Evolutionary conservation across 2,797 vertebrate genomes (phyloP).

Genomic region (Cuculus canorus): DNA sequence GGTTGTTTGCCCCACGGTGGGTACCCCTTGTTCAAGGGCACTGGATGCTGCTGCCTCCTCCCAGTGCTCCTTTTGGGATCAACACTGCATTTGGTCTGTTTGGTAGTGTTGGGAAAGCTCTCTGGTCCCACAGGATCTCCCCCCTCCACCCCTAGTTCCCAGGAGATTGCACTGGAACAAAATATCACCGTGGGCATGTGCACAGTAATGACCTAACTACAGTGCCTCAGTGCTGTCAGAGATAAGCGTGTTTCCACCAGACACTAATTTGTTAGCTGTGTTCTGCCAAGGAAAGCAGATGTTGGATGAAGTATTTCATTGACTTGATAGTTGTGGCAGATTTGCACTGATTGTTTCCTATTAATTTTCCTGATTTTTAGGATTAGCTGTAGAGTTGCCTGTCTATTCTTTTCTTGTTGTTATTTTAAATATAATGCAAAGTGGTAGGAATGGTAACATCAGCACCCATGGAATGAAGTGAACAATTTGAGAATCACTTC

Average conservation of each 20-base stretch:
- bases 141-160: background rate
- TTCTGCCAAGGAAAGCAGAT: slow-evolving; percentile 64
- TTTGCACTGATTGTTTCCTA: slow-evolving; percentile 54
- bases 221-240: background rate
- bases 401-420: background rate
- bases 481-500: background rate
- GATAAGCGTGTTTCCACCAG: background rate
- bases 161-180: background rate
- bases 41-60: background rate
- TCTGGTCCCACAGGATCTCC: background rate
- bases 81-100: fast-evolving
- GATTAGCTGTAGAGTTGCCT: background rate
- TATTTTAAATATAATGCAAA: background rate
- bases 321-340: slow-evolving; percentile 40
- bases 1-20: background rate
- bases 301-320: slow-evolving; percentile 45
- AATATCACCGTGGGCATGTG: background rate
- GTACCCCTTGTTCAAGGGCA: fast-evolving
- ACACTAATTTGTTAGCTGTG: background rate
- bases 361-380: slow-evolving; percentile 44
- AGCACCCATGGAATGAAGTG: background rate
- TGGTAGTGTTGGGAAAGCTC: background rate
- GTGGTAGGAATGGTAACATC: background rate
- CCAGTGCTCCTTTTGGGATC: fast-evolving
- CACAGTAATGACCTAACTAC: background rate